Percentiles rank a stretch among this genome's conserved stretches.
phyloP scores from a whole-genome alignment of 2,888 invertebrate genomes.

The Stomorhina lunata region DNA sequence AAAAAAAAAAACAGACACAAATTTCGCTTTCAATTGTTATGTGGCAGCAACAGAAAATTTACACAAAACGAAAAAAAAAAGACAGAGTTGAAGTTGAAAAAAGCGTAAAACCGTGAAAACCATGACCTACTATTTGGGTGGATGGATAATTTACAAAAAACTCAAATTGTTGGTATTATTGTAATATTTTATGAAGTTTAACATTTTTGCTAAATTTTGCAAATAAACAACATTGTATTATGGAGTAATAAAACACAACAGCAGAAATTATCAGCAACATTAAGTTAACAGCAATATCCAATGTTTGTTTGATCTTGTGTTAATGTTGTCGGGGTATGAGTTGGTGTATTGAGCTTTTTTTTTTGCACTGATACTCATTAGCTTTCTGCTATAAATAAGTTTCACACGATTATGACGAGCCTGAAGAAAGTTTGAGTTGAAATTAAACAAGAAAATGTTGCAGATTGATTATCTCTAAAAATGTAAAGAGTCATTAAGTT shows the following conservation, averaged over 20 bases:
- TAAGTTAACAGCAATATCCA: neutral
- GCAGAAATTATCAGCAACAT: slow-evolving; percentile 5
- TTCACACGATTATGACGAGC: slow-evolving; percentile 59
- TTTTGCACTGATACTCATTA: neutral
- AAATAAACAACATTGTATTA: slow-evolving; percentile 1
- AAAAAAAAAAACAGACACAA: slow-evolving; percentile 40
- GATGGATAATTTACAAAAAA: slow-evolving; percentile 50
- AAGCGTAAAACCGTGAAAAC: slow-evolving; percentile 63
- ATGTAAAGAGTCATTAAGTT: neutral
- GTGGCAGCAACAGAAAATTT: slow-evolving; percentile 30
- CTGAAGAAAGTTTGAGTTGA: slow-evolving; percentile 41
- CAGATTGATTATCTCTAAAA: slow-evolving; percentile 18
- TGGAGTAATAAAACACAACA: slow-evolving; percentile 24
- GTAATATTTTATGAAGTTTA: slow-evolving; percentile 41
- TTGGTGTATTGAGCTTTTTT: neutral
- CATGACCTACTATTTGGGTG: slow-evolving; percentile 64
- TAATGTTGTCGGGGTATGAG: neutral
- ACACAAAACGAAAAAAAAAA: neutral
- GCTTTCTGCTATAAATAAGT: neutral
- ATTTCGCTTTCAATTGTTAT: slow-evolving; percentile 62
- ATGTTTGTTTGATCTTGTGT: neutral
- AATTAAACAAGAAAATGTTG: neutral
- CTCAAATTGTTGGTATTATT: slow-evolving; percentile 7
- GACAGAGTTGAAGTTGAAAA: slow-evolving; percentile 40
- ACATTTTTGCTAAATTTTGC: slow-evolving; percentile 5